Evolutionary conservation across 2,797 vertebrate species (phyloP), one percentile per base, ranked within the genome.

Genomic region (Manis crassicaudata): DNA sequence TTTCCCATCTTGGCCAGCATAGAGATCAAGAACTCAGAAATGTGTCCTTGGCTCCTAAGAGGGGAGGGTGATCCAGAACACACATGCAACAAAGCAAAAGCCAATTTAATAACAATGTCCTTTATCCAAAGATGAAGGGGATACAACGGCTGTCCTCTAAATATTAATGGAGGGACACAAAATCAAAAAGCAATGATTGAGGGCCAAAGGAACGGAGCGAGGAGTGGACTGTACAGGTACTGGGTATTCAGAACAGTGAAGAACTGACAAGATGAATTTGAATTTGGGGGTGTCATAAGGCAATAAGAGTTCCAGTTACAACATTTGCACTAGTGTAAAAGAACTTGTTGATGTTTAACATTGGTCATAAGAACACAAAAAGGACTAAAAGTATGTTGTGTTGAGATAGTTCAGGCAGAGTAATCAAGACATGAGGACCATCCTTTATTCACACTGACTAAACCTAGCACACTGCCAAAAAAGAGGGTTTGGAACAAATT

Each of bases 401-500:
- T 43, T 97, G 98, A 98, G 98, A 98, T 90, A 96, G 97, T 98
- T 97, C 95, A 97, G 97, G 98, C 97, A 97, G 94, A 81, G 87
- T 87, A 97, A 96, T 97, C 96, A 97, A 98, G 98, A 98, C 94
- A 50, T 67, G 94, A 96, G 98, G 98, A 97, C 97, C 93, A 93
- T 96, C 97, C 97, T 98, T 98, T 98, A 98, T 98, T 98, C 98
- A 97, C 98, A 98, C 95, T 97, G 97, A 98, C 98, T 98, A 97
- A 98, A 97, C 96, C 94, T 68, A 97, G 46, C 95, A 76, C 29
- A 88, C 46, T 98, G 98, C 98, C 98, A 98, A 97, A 97, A 98
- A 98, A 97, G 95, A 97, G 88, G 86, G 98, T 98, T 98, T 98
- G 97, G 98, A 98, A 98, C 97, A 97, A 97, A 98, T 98, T 97